Evolutionary conservation across 2,113 vertebrate species (phyloP).

Genomic region (Sakesphorus luctuosus): DNA sequence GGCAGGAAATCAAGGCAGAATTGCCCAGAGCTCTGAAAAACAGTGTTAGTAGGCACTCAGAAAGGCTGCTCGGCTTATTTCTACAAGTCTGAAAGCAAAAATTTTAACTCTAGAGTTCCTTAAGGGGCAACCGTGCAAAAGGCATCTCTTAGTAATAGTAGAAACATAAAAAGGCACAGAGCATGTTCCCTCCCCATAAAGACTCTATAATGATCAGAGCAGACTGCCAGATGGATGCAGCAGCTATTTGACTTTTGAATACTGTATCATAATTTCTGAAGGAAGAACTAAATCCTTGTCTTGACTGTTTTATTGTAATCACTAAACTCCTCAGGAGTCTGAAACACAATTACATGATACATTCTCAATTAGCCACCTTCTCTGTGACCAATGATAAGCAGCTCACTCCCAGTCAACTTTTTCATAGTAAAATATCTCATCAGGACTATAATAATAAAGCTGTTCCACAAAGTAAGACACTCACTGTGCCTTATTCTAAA

Average conservation of each 20-base stretch:
- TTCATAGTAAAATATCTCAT: neutral
- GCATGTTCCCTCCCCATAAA: neutral
- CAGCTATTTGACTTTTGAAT: neutral
- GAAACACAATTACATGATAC: neutral
- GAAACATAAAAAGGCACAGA: neutral
- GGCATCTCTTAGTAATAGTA: neutral
- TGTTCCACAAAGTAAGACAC: neutral
- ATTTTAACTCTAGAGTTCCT: neutral
- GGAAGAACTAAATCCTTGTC: neutral
- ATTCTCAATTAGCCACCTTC: neutral
- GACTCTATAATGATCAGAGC: neutral
- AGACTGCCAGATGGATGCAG: neutral
- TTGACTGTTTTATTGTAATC: neutral
- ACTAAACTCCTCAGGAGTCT: neutral
- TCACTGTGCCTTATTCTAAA: neutral
- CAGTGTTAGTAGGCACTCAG: neutral
- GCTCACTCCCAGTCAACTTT: neutral
- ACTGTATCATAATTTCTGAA: neutral
- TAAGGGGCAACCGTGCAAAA: neutral
- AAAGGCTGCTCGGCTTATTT: neutral
- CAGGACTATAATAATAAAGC: neutral
- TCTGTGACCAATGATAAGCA: neutral
- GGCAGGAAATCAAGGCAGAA: neutral
- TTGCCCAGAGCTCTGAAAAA: neutral
- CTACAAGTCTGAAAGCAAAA: neutral